Evolutionary conservation across 2,113 vertebrate species (phyloP), one percentile per base, ranked within the genome.

Genomic region (Vanacampus margaritifer): DNA sequence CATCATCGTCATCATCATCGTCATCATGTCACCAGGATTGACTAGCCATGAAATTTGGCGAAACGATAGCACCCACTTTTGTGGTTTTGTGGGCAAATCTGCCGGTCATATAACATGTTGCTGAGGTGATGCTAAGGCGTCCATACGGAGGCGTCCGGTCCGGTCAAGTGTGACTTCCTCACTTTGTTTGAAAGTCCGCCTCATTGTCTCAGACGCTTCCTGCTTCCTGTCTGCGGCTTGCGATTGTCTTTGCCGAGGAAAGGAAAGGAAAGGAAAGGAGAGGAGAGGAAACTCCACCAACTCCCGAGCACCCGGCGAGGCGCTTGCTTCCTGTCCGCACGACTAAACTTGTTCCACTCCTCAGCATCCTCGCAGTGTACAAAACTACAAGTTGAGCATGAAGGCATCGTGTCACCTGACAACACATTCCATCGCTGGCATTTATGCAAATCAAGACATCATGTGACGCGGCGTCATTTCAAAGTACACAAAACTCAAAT

Each of bases 121-220:
- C 45, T 46, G 16, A 46, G 19, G 48, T 3, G 51, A 14, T 1
- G 51, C 51, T 24, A 26, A 54, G 21, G 11, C 36, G 57, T 21
- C 21, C 12, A n/a, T 1, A 10, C 11, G 11, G 58, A 21, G n/a
- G 35, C 36, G 21, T 39, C 12, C 12, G 1, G n/a, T 41, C 59
- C 59, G 39, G 13, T 43, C 37, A 41, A 43, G 60, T 17, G 37
- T n/a, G 23, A 16, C 23, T 62, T 62, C 60, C 60, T 24, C 39
- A 17, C 23, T 62, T 62, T 62, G 60, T 62, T 62, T 62, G 8
- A 6, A 26, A 16, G 60, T 26, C 12, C 60, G 14, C 7, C 39
- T 26, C 60, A 45, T 62, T 62, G 37, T 62, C 23, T 43, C 60
- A 45, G 60, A 43, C 39, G 41, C 60, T 43, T 62, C 60, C 60